Evolutionary conservation across 2,888 invertebrate genomes (phyloP), one percentile per base, ranked within the genome.

Genomic region (Zygothrica quintamaculata): DNA sequence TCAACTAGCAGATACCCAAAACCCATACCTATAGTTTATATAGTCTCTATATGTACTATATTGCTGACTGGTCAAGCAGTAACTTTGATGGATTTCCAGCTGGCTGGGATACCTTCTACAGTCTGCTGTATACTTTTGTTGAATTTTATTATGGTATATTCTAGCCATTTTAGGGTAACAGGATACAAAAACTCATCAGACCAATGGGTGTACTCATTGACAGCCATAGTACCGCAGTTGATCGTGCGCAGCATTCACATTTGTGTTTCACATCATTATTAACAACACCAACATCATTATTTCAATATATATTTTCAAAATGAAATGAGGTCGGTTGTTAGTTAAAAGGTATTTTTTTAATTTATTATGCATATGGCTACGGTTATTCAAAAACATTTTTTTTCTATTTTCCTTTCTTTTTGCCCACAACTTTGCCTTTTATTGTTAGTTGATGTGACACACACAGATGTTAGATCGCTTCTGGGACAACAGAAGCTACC

Each of bases 161-260:
- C 5, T 5, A 22, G 3, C 26, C 31, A 29, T 13, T 8, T 22
- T 31, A 25, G 11, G 22, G 6, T 13, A 11, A 44, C 39, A 22
- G 18, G 2, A 22, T 22, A 3, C 18, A 37, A 34, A 66, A 74
- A 65, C 65, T 72, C 68, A 75, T 75, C 74, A 72, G 57, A 60
- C 60, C 65, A 68, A 75, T 59, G 55, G 39, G 53, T 47, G 8
- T 56, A 58, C 43, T 56, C 55, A 71, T 71, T 58, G 71, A 58
- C 73, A 67, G 26, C 46, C 61, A 48, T 51, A 46, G 55, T 72
- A 56, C 50, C 42, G 33, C 29, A 22, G 36, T 29, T 40, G 36
- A 52, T 73, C 73, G 73, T 73, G 73, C 42, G 57, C 58, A 55
- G 67, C 68, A 71, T 73, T 58, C 29, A 42, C 31, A 3, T 50